Base-by-base conservation (phyloP, 2,888 invertebrate genomes). In the Oscheius sp. region DNA sequence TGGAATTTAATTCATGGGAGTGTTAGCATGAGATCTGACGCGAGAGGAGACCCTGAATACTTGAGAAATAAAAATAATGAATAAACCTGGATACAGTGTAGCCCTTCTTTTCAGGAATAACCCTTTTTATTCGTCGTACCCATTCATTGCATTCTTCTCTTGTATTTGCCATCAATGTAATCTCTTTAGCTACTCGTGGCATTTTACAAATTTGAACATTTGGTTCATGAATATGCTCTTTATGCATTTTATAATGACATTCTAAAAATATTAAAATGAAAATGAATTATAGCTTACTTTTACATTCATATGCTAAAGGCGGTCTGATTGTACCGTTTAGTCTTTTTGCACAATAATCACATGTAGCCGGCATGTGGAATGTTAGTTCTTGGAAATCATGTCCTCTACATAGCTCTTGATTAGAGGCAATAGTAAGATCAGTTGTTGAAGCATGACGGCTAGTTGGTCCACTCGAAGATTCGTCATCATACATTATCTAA, bases 271-370 rank as follows among this genome's bases (percentile, higher is more conserved):
- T 12, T 49, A 41, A n/a, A 38, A 59, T 1, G 44, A 20, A 14
- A 12, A 45, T 14, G n/a, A n/a, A 41, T 51, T 3, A 8, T 47
- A 32, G 85, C 88, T 84, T 83, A 94, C 96, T 91, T 90, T 94
- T 91, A 88, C 98, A 98, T 89, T 97, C 97, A 85, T 95, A 91
- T 72, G 97, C 97, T 80, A 94, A 93, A 74, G 97, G 96, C 79
- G 97, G 97, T 86, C 95, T 92, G 88, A 98, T 93, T 92, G 97
- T 92, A 28, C 72, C 78, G 94, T 95, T 97, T 82, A 97, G 90
- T 83, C 95, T 95, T 86, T 94, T 94, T 75, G 94, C 92, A 90
- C 98, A 98, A 80, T 94, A 92, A 89, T 97, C 97, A 89, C 97
- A 98, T 80, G 93, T 92, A 12, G 77, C 72, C 6, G 64, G 67